Percentiles rank a stretch among this genome's conserved stretches.
Conservation (phyloP, 2,797 vertebrate genomes). For the Fundulus diaphanus region DNA sequence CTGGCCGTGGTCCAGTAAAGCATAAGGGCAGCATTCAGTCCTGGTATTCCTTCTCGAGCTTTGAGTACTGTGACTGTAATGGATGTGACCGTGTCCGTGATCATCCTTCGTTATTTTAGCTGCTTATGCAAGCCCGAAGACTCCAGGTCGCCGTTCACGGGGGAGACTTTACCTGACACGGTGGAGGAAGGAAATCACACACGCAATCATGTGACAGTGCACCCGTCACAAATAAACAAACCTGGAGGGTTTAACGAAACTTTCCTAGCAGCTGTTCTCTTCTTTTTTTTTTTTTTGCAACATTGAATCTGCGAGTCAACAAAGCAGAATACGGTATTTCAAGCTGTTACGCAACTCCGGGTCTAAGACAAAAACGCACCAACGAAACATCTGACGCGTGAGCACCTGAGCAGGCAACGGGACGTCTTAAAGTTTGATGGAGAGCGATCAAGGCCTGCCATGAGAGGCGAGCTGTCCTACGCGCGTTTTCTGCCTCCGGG, state of each 20-base stretch:
- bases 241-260: constrained; percentile 12
- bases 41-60: not conserved
- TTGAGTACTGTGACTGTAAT: not conserved
- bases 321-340: constrained; percentile 3
- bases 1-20: not conserved
- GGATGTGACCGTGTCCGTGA: not conserved
- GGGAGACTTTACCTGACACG: constrained; percentile 40
- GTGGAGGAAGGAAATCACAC: constrained; percentile 50
- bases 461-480: constrained; percentile 31
- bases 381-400: constrained; percentile 24
- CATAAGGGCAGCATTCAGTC: not conserved
- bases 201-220: constrained; percentile 39
- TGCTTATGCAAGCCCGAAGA: constrained; percentile 15
- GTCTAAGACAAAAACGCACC: constrained; percentile 30
- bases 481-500: constrained; percentile 50
- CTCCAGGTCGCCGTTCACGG: constrained; percentile 31
- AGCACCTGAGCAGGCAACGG: constrained; percentile 23
- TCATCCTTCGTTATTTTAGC: constrained; percentile 22
- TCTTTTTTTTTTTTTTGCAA: constrained; percentile 26
- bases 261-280: constrained; percentile 6
- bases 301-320: not conserved
- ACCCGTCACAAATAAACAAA: constrained; percentile 15
- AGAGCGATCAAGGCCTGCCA: constrained; percentile 50
- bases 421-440: constrained; percentile 29
- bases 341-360: constrained; percentile 1